Base-by-base conservation (phyloP, 2,888 invertebrate genomes). In the Metopia argyrocephala region DNA sequence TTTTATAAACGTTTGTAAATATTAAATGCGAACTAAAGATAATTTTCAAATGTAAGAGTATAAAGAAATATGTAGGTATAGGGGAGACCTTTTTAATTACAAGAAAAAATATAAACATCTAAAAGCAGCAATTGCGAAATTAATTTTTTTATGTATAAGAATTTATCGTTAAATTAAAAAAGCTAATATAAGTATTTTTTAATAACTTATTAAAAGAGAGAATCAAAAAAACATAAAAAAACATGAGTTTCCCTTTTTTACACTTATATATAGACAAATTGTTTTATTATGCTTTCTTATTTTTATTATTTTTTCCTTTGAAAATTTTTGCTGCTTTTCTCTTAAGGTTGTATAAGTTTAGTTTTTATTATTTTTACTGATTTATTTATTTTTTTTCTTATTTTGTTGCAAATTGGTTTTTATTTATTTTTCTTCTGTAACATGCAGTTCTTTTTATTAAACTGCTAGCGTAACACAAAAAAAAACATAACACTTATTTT, bases 401-500 rank as follows among this genome's bases (percentile, higher is more conserved):
- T 78, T 79, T 59, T 71, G 64, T 82, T 76, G 79, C 76, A 80
- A 80, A 73, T 74, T 69, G 66, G 62, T 82, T 78, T 71, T 31
- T 76, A 45, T 38, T 54, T 76, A 66, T 73, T 74, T 69, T 73
- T 76, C 25, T 81, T 81, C 56, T 71, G 68, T 82, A 82, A 83
- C 74, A 76, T 71, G 71, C 75, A 79, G 80, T 68, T 73, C 25
- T 76, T 73, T 68, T 76, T 78, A 52, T 73, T 76, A 25, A 76
- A 73, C 73, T 80, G 80, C 69, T 81, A 78, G 81, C 76, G 74
- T 78, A 78, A 82, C 71, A 82, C 70, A 82, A 75, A 76, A n/a
- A n/a, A n/a, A 78, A 80, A 83, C 73, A 76, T 76, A 83, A 83
- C 79, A 79, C 73, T 82, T 54, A 70, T 71, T 78, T 70, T 79